These are phyloP conservation scores for Stenoptilia bipunctidactyla DNA, from an alignment of 2,888 invertebrate species.

Conservation along the genomic window DNA sequence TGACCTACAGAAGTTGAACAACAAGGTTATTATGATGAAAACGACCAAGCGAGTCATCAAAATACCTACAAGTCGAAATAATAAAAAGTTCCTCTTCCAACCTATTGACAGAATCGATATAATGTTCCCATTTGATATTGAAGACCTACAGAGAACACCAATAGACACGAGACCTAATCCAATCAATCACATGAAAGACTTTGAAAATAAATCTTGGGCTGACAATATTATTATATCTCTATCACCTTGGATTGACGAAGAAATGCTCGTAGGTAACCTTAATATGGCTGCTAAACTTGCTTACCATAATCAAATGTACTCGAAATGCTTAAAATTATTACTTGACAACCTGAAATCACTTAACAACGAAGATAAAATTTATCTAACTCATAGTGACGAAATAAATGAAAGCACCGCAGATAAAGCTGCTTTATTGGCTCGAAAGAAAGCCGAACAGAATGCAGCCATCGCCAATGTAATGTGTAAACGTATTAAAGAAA, in stretches of 20 bases:
- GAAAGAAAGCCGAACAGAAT: constrained; percentile 36
- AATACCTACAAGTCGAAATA: constrained; percentile 62
- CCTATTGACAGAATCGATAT: constrained; percentile 47
- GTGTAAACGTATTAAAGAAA: constrained; percentile 51
- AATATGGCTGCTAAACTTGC: constrained; percentile 57
- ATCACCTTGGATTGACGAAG: constrained; percentile 45
- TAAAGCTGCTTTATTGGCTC: constrained; percentile 14
- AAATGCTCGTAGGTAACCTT: constrained; percentile 30
- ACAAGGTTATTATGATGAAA: constrained; percentile 77
- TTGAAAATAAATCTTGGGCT: constrained; percentile 49
- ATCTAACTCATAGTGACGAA: constrained; percentile 34
- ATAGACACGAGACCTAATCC: constrained; percentile 42
- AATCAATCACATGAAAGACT: constrained; percentile 35
- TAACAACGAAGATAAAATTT: constrained; percentile 26
- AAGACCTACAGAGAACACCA: constrained; percentile 33
- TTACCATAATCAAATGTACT: constrained; percentile 38
- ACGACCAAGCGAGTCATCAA: constrained; percentile 80
- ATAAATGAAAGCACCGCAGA: constrained; percentile 13
- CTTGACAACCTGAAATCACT: constrained; percentile 36
- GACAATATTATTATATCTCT: constrained; percentile 44
- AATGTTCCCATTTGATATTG: constrained; percentile 50
- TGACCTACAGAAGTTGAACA: constrained; percentile 68
- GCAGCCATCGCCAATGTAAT: constrained; percentile 41
- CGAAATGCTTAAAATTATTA: constrained; percentile 39
- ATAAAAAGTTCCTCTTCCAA: constrained; percentile 51